Base-by-base conservation (phyloP, 2,113 vertebrate species). In the Uria lomvia region DNA sequence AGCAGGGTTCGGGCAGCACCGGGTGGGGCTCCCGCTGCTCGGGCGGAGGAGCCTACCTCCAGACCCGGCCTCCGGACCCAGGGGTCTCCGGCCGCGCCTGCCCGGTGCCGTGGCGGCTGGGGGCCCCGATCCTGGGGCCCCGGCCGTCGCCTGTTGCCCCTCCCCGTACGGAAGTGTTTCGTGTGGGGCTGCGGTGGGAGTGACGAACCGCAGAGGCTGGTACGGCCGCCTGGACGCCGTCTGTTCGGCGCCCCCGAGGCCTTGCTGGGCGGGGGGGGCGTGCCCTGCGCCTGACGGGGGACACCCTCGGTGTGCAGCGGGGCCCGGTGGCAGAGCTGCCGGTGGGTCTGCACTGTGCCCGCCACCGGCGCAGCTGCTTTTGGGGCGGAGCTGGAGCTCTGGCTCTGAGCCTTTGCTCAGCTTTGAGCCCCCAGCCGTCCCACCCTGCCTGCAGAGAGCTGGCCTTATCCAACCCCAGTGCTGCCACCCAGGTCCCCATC, bases 401-500 rank as follows among this genome's bases (percentile, higher is more conserved):
- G 20, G 56, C 47, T 47, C 47, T 47, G 47, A 47, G 56, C 32
- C 56, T n/a, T 22, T 13, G 56, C 56, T n/a, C 20, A 13, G 21
- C 56, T n/a, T 34, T 59, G 56, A 19, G 76, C 49, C n/a, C n/a
- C 10, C 1, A 11, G 13, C 55, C 12, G 5, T 17, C 22, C 49
- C 26, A 53, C 59, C 38, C 24, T 58, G 34, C 36, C 30, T 5
- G 5, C 27, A 9, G 32, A 24, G 55, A 15, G 47, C 8, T 13
- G 5, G 47, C 42, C 24, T 11, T 2, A 1, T 4, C 23, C 3
- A 55, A 65, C 14, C 15, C 24, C 23, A 1, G 55, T 0, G 6
- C 42, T 45, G 47, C 12, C 7, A 6, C 36, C 34, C 9, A 1
- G 32, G 16, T 30, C 55, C 14, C 52, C 8, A 3, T 26, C 18